Base-by-base conservation (phyloP, 2,888 invertebrate species). In the Apamea monoglypha region DNA sequence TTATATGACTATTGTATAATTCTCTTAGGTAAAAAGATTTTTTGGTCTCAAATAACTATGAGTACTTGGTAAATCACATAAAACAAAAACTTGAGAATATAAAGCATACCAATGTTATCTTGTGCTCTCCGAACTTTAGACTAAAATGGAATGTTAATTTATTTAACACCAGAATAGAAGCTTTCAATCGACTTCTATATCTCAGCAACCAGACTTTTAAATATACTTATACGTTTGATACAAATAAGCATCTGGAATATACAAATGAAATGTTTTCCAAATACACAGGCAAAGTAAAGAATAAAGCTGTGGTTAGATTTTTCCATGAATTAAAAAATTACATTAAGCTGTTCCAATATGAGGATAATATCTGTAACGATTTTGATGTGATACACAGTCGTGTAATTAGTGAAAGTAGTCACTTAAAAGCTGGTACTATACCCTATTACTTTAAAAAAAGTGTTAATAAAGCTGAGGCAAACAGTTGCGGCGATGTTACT, bases 151-250 rank as follows among this genome's bases (percentile, higher is more conserved):
- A 79, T 75, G 32, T 29, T 47, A 79, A 16, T 29, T 71, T 76
- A 40, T 80, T 63, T 29, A 80, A 75, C 40, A 79, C 29, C 12
- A 79, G 71, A 66, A 71, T 79, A 78, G 78, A 78, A 74, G 25
- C 53, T 18, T 78, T 78, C 14, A 78, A 78, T n/a, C 29, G 64
- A 53, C 74, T 78, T 5, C 21, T 75, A 12, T 29, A 79, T n/a
- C 29, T 18, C 7, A 74, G 69, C 56, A 78, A 70, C 10, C 36
- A 44, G 53, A 70, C 1, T n/a, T 78, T 64, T 64, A 21, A 78
- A 18, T 78, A 64, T 56, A n/a, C 74, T 5, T 78, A 74, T 8
- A 25, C 56, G 5, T 78, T 78, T 44, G 78, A 78, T 29, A 70
- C 78, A 1, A 78, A 78, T 6, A 69, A 70, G 44, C 40, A 70